Base-by-base conservation (phyloP, 2,888 invertebrate species). In the Adelphocoris suturalis region DNA sequence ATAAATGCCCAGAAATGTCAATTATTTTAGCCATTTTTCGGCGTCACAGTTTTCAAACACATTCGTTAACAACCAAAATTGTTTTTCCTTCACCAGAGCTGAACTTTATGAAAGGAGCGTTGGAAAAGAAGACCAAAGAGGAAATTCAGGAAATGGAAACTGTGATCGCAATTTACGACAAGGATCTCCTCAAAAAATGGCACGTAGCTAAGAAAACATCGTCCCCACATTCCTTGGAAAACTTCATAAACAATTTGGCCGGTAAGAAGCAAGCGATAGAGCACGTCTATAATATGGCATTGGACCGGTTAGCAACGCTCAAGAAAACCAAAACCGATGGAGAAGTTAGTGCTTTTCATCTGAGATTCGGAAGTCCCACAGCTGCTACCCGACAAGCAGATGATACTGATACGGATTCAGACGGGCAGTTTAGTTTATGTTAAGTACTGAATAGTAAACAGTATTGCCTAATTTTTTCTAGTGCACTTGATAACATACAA, bases 91-190 rank as follows among this genome's bases (percentile, higher is more conserved):
- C 14, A 23, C 0, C 19, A 85, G 93, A 93, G 89, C 92, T 92
- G 75, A 57, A 90, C 0, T 80, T 91, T 2, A 90, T 92, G 12
- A 92, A 92, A 89, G 92, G 92, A 90, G 91, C 91, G 0, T 91
- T 93, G 23, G 92, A 91, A 46, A 92, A 92, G 91, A 89, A 93
- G 46, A 92, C 92, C 90, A 93, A 93, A 68, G 92, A 93, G 92
- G 93, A 93, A 92, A 91, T 92, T 68, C 91, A 92, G 81, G 93
- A 93, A 91, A 92, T 93, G 92, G 93, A 93, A 91, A 92, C 92
- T 12, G 91, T 92, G 14, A 91, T 93, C n/a, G 92, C 93, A 27
- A 92, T 92, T 11, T 92, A 93, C 84, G 93, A 93, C 90, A 93
- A 93, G 90, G 91, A 92, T 12, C 91, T 93, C 90, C 92, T 92